Evolutionary conservation across 2,888 invertebrate species (phyloP).

Genomic region (Agrochola macilenta): DNA sequence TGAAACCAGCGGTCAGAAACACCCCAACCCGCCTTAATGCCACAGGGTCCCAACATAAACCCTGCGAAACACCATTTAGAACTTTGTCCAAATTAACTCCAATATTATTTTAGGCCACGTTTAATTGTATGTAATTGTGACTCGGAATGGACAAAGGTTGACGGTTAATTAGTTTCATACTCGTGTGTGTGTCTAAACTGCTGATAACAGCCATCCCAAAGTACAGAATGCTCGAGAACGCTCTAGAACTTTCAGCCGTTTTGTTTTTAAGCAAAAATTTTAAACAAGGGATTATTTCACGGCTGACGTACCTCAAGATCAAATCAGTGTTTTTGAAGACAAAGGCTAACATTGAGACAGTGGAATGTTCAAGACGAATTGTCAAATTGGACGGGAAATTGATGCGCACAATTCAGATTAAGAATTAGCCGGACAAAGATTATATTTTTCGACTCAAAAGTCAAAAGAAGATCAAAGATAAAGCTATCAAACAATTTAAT

Average conservation of each 20-base stretch:
- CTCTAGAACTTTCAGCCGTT: slow-evolving; percentile 43
- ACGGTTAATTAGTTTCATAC: slow-evolving; percentile 64
- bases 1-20: slow-evolving; percentile 61
- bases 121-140: slow-evolving; percentile 76
- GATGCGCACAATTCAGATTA: slow-evolving; percentile 45
- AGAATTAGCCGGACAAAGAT: slow-evolving; percentile 54
- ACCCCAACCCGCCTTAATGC: slow-evolving; percentile 46
- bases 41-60: slow-evolving; percentile 64
- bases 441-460: slow-evolving; percentile 55
- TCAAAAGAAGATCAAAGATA: slow-evolving; percentile 59
- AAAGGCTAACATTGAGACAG: slow-evolving; percentile 55
- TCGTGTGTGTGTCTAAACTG: slow-evolving; percentile 58
- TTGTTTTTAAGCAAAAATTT: slow-evolving; percentile 57
- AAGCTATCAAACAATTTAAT: slow-evolving; percentile 48
- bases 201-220: slow-evolving; percentile 50
- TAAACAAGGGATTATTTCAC: slow-evolving; percentile 52
- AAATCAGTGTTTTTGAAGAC: slow-evolving; percentile 56
- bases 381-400: slow-evolving; percentile 58
- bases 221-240: slow-evolving; percentile 32
- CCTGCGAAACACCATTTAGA: slow-evolving; percentile 63
- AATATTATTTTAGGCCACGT: slow-evolving; percentile 78
- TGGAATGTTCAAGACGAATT: slow-evolving; percentile 53
- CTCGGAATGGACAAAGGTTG: slow-evolving; percentile 70
- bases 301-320: slow-evolving; percentile 46
- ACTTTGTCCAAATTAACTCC: slow-evolving; percentile 73